These are phyloP conservation scores for Paguma larvata DNA, from an alignment of 2,797 vertebrate genomes.

Conservation along the genomic window DNA sequence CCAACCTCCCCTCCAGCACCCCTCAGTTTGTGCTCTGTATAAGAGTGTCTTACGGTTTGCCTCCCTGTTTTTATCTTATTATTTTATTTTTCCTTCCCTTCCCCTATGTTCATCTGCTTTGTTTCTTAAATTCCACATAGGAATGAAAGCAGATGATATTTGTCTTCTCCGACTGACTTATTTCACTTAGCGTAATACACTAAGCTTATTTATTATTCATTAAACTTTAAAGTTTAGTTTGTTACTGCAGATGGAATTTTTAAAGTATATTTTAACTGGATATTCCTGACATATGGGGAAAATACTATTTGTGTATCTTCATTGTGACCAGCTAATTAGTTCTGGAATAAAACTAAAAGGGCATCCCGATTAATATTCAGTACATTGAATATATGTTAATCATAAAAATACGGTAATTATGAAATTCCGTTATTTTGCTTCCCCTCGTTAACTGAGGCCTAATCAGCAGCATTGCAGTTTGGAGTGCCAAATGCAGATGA, in stretches of 20 bases:
- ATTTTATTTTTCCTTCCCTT: no score
- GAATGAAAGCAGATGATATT: no score
- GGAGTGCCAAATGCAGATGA: background rate
- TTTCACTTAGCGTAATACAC: no score
- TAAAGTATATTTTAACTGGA: background rate
- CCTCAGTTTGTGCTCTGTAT: no score
- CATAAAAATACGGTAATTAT: background rate
- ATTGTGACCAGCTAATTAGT: background rate
- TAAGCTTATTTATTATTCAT: conserved; percentile 12
- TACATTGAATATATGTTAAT: background rate
- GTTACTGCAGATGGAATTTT: background rate
- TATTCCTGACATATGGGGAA: background rate
- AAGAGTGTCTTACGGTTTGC: no score
- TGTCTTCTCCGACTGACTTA: no score
- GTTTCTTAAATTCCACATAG: no score
- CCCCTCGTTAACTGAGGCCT: background rate
- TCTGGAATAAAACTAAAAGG: background rate
- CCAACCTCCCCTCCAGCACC: no score
- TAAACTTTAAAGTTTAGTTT: background rate
- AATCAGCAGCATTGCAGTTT: background rate
- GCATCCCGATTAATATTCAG: background rate
- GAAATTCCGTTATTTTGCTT: background rate
- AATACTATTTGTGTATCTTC: background rate
- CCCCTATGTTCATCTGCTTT: no score
- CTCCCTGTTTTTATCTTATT: no score